Evolutionary conservation across 2,113 vertebrate species (phyloP).

Genomic region (Polypterus senegalus): DNA sequence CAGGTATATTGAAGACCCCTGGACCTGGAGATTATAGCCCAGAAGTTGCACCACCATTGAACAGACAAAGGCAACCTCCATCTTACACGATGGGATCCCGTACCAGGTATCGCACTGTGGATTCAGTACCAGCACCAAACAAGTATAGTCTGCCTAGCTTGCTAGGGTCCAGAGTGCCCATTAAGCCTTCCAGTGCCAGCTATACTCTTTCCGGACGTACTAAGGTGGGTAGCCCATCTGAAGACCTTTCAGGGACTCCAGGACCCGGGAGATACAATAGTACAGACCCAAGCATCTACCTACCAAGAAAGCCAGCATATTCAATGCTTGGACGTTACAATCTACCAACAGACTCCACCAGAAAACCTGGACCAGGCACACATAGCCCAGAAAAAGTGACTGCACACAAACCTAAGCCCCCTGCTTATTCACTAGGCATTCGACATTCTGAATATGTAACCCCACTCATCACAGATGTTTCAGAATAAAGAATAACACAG

Average conservation of each 20-base stretch:
- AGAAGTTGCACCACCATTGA: conserved; percentile 51
- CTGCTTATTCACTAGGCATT: conserved; percentile 59
- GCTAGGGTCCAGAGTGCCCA: conserved; percentile 49
- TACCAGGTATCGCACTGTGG: conserved; percentile 46
- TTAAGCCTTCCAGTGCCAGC: conserved; percentile 57
- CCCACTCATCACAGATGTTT: conserved; percentile 39
- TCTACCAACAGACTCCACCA: conserved; percentile 18
- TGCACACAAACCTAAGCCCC: conserved; percentile 39
- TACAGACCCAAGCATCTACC: conserved; percentile 53
- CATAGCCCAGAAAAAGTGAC: conserved; percentile 62
- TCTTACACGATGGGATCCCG: conserved; percentile 63
- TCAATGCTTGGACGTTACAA: conserved; percentile 62
- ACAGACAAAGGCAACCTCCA: conserved; percentile 48
- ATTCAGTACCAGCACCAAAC: conserved; percentile 62
- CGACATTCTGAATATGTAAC: conserved; percentile 59
- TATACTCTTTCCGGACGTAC: conserved; percentile 46
- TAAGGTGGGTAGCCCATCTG: conserved; percentile 28
- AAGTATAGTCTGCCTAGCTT: conserved; percentile 65
- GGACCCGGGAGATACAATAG: conserved; percentile 62
- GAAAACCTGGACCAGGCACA: conserved; percentile 55
- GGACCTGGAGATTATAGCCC: conserved; percentile 74
- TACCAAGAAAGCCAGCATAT: conserved; percentile 56
- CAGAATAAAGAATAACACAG: conserved; percentile 27
- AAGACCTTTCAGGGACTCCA: conserved; percentile 56
- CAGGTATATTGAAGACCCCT: conserved; percentile 42